Percentiles rank a stretch among this genome's conserved stretches.
Conservation (phyloP, 2,888 invertebrate genomes). For the Argyra leucocephala region DNA sequence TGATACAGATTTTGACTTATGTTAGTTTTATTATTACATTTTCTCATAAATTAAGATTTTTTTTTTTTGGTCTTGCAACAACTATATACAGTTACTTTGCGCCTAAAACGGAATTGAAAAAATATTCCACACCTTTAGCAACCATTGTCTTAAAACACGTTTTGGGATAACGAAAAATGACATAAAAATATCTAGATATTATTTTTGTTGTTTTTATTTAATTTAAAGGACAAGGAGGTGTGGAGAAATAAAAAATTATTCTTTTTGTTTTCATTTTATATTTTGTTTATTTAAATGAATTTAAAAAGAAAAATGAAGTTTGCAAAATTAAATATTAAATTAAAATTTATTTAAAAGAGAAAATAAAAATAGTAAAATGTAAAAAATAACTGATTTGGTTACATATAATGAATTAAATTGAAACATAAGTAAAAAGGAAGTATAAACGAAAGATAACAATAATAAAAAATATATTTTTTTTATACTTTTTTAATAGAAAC, state of each 20-base stretch:
- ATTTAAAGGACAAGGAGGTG: background rate
- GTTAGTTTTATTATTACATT: background rate
- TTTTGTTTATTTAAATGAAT: background rate
- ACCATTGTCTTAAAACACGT: too few relatives aligned
- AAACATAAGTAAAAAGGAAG: too few relatives aligned
- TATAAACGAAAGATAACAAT: too few relatives aligned
- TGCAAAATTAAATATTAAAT: constrained; percentile 2
- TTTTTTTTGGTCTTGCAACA: too few relatives aligned
- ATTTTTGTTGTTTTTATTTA: background rate
- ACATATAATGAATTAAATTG: too few relatives aligned
- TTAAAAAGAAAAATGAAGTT: background rate
- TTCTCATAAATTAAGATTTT: background rate
- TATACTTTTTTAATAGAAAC: too few relatives aligned
- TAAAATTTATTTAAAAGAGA: background rate
- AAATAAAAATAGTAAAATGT: background rate
- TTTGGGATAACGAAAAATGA: too few relatives aligned
- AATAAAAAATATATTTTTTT: too few relatives aligned
- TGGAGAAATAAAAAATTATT: background rate
- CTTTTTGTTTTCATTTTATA: background rate
- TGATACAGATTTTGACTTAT: background rate
- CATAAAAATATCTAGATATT: too few relatives aligned
- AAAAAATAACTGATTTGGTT: background rate
- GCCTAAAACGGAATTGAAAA: too few relatives aligned
- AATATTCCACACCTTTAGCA: too few relatives aligned
- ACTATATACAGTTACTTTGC: too few relatives aligned